A percentile compares a stretch with the other conserved stretches of the same genome.
Conservation (phyloP, 2,113 vertebrate species). For the Psammodynastes pulverulentus region DNA sequence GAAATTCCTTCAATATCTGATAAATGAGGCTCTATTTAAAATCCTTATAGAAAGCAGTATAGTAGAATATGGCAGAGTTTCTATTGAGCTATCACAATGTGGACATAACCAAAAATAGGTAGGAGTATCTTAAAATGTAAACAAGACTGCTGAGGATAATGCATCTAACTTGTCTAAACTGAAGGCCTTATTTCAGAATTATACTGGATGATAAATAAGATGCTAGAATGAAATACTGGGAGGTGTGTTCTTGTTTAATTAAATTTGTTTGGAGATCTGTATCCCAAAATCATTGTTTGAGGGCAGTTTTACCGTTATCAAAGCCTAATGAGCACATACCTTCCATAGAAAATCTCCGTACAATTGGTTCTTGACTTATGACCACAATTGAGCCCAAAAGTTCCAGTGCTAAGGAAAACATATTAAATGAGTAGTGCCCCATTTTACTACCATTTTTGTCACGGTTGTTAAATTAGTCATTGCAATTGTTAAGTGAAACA, state of each 20-base stretch:
- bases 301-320: neutral
- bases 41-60: neutral
- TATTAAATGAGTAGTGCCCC: too few species aligned
- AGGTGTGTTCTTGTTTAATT: neutral
- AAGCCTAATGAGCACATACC: neutral
- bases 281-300: neutral
- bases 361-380: too few species aligned
- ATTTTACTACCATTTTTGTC: too few species aligned
- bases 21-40: neutral
- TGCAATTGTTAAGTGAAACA: too few species aligned
- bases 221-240: neutral
- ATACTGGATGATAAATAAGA: neutral
- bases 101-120: neutral
- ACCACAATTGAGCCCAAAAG: too few species aligned
- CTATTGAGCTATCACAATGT: neutral
- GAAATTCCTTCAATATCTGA: neutral
- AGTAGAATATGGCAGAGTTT: neutral
- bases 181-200: neutral
- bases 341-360: neutral
- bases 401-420: too few species aligned
- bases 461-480: too few species aligned
- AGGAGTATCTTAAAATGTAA: neutral
- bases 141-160: neutral
- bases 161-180: neutral
- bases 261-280: neutral